These are phyloP conservation scores for Vipera latastei DNA, from an alignment of 2,797 vertebrate genomes.

Conservation along the genomic window DNA sequence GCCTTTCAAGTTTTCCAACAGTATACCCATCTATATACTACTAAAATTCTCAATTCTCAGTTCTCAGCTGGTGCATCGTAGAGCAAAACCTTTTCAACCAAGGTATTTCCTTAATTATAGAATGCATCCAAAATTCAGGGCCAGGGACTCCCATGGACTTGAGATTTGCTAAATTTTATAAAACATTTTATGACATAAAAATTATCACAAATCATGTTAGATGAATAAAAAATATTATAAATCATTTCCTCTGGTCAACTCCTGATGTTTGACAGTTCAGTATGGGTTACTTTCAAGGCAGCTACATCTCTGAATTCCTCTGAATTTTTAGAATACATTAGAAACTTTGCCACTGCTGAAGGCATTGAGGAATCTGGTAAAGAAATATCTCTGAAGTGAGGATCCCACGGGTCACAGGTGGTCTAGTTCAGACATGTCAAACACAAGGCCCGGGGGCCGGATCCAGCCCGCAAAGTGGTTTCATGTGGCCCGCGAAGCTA, in stretches of 20 bases:
- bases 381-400: background rate
- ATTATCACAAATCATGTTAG: background rate
- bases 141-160: background rate
- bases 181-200: background rate
- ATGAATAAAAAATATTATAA: background rate
- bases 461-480: no score
- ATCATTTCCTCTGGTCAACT: background rate
- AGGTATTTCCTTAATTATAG: background rate
- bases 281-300: background rate
- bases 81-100: background rate
- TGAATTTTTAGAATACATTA: background rate
- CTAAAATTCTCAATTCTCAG: background rate
- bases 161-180: background rate
- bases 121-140: background rate
- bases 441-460: no score
- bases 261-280: background rate
- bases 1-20: background rate
- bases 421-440: no score
- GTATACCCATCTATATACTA: background rate
- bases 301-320: background rate
- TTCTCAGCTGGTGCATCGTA: background rate
- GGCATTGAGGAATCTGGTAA: background rate
- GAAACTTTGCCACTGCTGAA: background rate
- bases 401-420: background rate
- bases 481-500: no score